Evolutionary conservation across 2,888 invertebrate species (phyloP).

Genomic region (Ormia ochracea): DNA sequence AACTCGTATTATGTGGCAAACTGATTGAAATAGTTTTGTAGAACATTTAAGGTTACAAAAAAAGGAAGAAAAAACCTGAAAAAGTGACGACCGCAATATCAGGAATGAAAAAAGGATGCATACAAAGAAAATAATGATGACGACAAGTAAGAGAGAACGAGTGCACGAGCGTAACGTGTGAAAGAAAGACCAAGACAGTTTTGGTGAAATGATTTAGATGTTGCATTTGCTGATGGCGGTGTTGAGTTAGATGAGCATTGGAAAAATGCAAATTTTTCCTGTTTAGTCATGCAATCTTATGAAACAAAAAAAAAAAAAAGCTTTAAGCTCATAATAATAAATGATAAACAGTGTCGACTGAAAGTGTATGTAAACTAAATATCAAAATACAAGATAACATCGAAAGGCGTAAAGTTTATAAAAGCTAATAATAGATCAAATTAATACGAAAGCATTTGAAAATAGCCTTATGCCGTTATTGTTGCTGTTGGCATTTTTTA

Average conservation of each 20-base stretch:
- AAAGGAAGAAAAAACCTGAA: background rate
- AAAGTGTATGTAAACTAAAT: background rate
- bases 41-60: constrained; percentile 12
- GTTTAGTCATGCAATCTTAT: constrained; percentile 8
- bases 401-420: background rate
- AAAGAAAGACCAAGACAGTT: background rate
- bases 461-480: too few relatives aligned
- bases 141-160: background rate
- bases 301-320: constrained; percentile 27
- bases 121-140: constrained; percentile 29
- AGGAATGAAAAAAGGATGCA: background rate
- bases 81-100: background rate
- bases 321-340: constrained; percentile 1
- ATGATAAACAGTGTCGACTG: background rate
- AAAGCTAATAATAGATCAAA: too few relatives aligned
- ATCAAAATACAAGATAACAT: background rate
- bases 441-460: too few relatives aligned
- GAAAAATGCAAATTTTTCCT: constrained; percentile 42
- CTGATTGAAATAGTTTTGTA: constrained; percentile 44
- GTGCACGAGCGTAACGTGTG: background rate
- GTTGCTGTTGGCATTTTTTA: too few relatives aligned
- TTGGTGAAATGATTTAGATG: constrained; percentile 14
- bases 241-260: background rate
- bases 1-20: constrained; percentile 41
- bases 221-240: background rate